Conservation (phyloP, 2,797 vertebrate genomes). For the Sebastes minor region DNA sequence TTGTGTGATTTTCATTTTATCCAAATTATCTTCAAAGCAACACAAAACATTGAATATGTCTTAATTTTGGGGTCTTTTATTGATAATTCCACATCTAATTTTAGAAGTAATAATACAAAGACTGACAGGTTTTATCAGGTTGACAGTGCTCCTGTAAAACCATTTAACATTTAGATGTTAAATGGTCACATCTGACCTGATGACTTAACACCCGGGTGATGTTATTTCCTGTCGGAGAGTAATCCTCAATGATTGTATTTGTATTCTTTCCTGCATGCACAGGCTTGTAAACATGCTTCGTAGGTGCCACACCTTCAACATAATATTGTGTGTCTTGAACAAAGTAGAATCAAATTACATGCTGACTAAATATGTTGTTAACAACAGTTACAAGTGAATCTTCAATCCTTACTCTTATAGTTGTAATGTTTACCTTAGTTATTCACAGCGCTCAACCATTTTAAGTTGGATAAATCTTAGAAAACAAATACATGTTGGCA, state of each 20-base stretch:
- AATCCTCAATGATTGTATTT: background rate
- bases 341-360: background rate
- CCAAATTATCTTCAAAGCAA: background rate
- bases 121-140: constrained; percentile 12
- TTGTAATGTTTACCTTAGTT: background rate
- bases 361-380: background rate
- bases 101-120: background rate
- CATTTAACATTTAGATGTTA: constrained; percentile 44
- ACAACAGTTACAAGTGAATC: background rate
- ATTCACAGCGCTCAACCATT: background rate
- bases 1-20: background rate
- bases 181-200: constrained; percentile 21
- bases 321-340: background rate
- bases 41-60: background rate
- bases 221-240: constrained; percentile 39
- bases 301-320: background rate
- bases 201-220: constrained; percentile 33
- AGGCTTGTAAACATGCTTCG: background rate
- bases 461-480: too few species aligned
- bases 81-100: background rate
- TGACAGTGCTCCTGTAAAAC: constrained; percentile 23
- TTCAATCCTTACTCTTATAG: background rate
- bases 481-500: too few species aligned
- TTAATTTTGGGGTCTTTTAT: background rate
- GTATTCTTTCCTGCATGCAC: background rate